A percentile compares a stretch with the other conserved stretches of the same genome.
phyloP scores from a whole-genome alignment of 2,888 invertebrate species.

The Apodemia mormo region DNA sequence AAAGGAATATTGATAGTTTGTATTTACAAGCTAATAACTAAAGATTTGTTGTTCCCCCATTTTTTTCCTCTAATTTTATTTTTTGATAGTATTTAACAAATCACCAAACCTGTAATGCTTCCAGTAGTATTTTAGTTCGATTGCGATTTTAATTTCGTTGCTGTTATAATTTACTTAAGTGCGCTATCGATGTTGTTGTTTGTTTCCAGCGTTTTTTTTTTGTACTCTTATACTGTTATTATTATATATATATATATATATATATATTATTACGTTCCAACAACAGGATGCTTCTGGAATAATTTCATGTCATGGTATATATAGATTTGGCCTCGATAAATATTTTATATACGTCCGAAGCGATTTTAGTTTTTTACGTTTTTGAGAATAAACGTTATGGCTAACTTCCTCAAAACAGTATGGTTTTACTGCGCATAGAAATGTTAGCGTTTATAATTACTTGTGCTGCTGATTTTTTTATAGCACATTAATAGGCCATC shows the following conservation, averaged over 20 bases:
- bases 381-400: neutral
- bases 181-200: conserved; percentile 10
- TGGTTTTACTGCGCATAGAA: neutral
- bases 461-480: neutral
- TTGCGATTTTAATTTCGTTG: conserved; percentile 5
- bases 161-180: conserved; percentile 10
- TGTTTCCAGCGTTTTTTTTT: neutral
- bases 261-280: neutral
- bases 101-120: conserved; percentile 1
- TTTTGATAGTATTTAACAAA: neutral
- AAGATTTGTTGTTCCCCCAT: neutral
- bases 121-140: neutral
- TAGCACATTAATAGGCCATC: neutral
- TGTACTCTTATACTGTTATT: neutral
- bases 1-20: neutral
- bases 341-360: neutral
- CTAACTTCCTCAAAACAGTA: neutral
- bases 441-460: conserved; percentile 4
- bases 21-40: neutral
- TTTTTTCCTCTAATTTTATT: neutral
- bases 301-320: too few species aligned
- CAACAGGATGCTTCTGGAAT: too few species aligned
- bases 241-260: too few species aligned
- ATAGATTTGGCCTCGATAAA: neutral
- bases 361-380: neutral